Base-by-base conservation (phyloP, 2,888 invertebrate genomes). In the Crocallis elinguaria region DNA sequence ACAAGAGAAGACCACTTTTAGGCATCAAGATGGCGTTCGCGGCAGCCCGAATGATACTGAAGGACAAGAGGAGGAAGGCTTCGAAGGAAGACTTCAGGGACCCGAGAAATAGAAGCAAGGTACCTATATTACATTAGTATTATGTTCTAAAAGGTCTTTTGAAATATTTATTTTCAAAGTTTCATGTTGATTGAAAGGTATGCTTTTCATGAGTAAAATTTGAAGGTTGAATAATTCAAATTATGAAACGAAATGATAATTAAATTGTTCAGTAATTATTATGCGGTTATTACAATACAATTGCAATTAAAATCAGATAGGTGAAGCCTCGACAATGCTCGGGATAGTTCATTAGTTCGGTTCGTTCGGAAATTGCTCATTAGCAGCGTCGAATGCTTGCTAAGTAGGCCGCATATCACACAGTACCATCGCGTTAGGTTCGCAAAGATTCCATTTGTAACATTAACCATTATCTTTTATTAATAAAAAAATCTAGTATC, bases 11-110 rank as follows among this genome's bases (percentile, higher is more conserved):
- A 48, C 57, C 49, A 43, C 60, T 66, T 25, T 43, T 61, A 25
- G 57, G 52, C 44, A 53, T 66, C 67, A 93, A 92, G 71, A 96
- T 96, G 96, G 96, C 96, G 83, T 96, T 96, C 81, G 96, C 96
- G 37, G 96, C 96, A 35, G 96, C 96, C 45, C 93, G 96, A 46
- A 96, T 96, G 96, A 96, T 96, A 74, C 91, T 96, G 67, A 96
- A 96, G 89, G 96, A 96, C 85, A 96, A 95, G 79, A 86, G 96
- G 69, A 92, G 96, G 77, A 96, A 96, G 93, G 92, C 95, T 41
- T 96, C 96, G 45, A 96, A 95, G 78, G 96, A 96, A 79, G 96
- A 96, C 83, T 95, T 95, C 87, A 92, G 94, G 52, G 92, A 93
- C 50, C 85, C 95, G 79, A 93, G 96, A 77, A 95, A 94, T 76